Evolutionary conservation across 2,113 vertebrate species (phyloP).

Genomic region (Bettongia penicillata): DNA sequence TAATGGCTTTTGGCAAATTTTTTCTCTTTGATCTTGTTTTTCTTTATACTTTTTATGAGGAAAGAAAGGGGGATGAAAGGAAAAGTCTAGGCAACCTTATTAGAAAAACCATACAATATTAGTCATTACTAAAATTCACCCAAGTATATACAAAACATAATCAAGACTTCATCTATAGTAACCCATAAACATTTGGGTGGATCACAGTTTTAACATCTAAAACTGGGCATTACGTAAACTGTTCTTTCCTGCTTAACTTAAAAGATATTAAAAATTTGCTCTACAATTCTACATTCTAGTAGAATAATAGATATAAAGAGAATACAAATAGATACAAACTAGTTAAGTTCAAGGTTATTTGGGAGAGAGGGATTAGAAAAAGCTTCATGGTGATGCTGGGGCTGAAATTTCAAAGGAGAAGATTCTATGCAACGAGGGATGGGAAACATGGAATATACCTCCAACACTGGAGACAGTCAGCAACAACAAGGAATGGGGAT

Average conservation of each 20-base stretch:
- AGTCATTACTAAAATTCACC: background rate
- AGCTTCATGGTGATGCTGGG: background rate
- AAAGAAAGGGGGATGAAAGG: background rate
- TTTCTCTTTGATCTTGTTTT: background rate
- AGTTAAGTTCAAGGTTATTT: background rate
- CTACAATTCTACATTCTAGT: background rate
- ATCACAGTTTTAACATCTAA: background rate
- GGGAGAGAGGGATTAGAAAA: background rate
- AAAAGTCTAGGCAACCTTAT: background rate
- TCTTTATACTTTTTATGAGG: background rate
- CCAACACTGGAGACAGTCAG: background rate
- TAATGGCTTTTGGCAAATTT: background rate
- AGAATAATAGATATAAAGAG: background rate
- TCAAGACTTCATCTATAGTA: background rate
- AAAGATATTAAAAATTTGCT: background rate
- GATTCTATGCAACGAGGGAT: background rate
- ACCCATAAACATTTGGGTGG: background rate
- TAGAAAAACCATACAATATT: background rate
- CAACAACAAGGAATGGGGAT: background rate
- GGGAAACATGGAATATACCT: background rate
- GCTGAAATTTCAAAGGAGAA: background rate
- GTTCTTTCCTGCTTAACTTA: background rate
- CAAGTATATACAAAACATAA: background rate
- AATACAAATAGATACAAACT: background rate
- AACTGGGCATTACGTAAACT: background rate